Percentiles rank a stretch among this genome's conserved stretches.
Evolutionary conservation across 2,113 vertebrate species (phyloP).

Genomic region (Heterotilapia buettikoferi): DNA sequence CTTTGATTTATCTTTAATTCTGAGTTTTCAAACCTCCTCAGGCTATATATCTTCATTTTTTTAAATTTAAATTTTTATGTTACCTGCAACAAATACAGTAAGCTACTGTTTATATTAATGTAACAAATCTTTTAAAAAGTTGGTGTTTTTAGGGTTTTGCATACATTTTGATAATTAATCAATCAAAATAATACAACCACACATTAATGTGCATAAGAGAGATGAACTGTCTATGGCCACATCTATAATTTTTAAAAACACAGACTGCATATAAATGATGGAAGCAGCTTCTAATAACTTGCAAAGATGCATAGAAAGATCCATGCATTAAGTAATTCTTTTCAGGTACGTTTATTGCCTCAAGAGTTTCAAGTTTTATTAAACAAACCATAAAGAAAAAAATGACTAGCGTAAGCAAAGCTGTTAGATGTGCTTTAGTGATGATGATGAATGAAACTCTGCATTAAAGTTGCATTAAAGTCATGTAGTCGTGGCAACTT

Average conservation of each 20-base stretch:
- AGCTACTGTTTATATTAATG: not conserved
- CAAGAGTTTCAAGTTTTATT: not conserved
- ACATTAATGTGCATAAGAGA: not conserved
- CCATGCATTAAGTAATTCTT: not conserved
- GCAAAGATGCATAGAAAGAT: not conserved
- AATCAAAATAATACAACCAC: not conserved
- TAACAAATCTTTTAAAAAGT: not conserved
- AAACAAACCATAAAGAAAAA: not conserved
- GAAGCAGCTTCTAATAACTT: not conserved
- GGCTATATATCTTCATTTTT: not conserved
- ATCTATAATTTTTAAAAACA: not conserved
- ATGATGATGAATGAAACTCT: not conserved
- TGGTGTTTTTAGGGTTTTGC: not conserved
- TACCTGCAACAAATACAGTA: not conserved
- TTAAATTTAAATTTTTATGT: not conserved
- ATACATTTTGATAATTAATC: not conserved
- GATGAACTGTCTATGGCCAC: not conserved
- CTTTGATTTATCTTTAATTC: not conserved
- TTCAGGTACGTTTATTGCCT: not conserved
- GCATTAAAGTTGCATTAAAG: not conserved
- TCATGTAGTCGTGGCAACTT: fast-evolving
- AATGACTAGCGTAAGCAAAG: not conserved
- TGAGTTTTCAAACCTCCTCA: not conserved
- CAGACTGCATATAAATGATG: not conserved
- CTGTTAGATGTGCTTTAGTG: not conserved